Percentiles rank a stretch among this genome's conserved stretches.
Evolutionary conservation across 1,140 invertebrate genomes (phyloP).

Genomic region (Latrodectus geometricus): DNA sequence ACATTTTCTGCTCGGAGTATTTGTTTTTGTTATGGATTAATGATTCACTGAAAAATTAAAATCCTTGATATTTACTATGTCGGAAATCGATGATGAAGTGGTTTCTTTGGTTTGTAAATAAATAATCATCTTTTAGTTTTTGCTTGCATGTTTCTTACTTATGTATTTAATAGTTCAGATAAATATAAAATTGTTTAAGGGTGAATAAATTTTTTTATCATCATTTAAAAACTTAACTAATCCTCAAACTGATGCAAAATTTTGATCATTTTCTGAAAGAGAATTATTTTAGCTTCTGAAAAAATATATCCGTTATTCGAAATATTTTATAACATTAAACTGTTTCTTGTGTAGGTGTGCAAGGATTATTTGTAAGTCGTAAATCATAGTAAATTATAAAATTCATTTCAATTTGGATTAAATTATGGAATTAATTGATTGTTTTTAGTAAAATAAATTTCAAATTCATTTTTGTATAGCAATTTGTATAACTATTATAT

Average conservation of each 20-base stretch:
- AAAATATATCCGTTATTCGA: neutral
- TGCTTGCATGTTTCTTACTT: neutral
- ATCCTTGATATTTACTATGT: conserved; percentile 10
- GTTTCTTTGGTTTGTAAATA: conserved; percentile 27
- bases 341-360: neutral
- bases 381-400: no score
- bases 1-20: no score
- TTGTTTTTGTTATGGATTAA: neutral
- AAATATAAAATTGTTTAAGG: no score
- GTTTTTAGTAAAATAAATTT: no score
- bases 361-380: no score
- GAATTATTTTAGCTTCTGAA: neutral
- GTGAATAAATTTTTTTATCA: neutral
- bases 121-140: neutral
- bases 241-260: neutral
- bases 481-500: no score
- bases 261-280: no score
- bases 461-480: no score
- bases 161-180: neutral
- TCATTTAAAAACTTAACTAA: neutral
- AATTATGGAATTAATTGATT: no score
- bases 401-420: no score
- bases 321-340: no score
- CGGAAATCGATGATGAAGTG: conserved; percentile 54
- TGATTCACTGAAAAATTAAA: neutral